Percentiles rank a stretch among this genome's conserved stretches.
phyloP scores from a whole-genome alignment of 2,888 invertebrate genomes.

The Spialia ferax region DNA sequence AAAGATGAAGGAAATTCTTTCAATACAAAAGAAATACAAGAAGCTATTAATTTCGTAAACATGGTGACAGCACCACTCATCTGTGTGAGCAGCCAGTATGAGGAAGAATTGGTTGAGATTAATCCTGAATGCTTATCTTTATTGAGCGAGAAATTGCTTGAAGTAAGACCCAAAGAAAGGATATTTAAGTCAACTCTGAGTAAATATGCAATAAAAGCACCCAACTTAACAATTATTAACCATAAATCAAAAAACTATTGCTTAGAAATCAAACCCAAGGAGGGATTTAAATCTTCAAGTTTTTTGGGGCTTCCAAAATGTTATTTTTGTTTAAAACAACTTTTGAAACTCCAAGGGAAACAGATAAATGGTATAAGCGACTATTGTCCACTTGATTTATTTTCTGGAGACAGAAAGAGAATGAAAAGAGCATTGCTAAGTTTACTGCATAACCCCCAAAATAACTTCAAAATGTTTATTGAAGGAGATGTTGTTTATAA shows the following conservation, averaged over 20 bases:
- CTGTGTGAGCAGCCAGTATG: conserved; percentile 50
- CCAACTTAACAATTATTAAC: conserved; percentile 70
- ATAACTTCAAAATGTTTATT: conserved; percentile 88
- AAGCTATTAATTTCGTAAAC: conserved; percentile 69
- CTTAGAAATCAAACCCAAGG: conserved; percentile 90
- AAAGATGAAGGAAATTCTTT: conserved; percentile 60
- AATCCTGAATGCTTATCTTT: conserved; percentile 59
- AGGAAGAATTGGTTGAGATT: conserved; percentile 68
- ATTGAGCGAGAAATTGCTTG: conserved; percentile 60
- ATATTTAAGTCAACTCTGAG: conserved; percentile 72
- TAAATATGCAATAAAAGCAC: conserved; percentile 75
- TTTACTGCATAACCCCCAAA: conserved; percentile 87
- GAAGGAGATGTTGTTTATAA: conserved; percentile 62
- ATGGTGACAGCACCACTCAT: conserved; percentile 69
- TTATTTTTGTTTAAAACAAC: conserved; percentile 87
- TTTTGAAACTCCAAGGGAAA: conserved; percentile 81
- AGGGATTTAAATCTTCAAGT: conserved; percentile 83
- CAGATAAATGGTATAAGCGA: conserved; percentile 81
- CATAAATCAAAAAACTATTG: conserved; percentile 73
- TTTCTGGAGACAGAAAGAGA: conserved; percentile 86
- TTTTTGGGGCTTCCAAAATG: conserved; percentile 75
- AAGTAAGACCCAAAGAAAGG: conserved; percentile 70
- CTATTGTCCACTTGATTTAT: conserved; percentile 91
- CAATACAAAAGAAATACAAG: conserved; percentile 48
- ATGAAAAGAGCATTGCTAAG: conserved; percentile 84